Base-by-base conservation (phyloP, 2,113 vertebrate genomes). In the Crotalus viridis region DNA sequence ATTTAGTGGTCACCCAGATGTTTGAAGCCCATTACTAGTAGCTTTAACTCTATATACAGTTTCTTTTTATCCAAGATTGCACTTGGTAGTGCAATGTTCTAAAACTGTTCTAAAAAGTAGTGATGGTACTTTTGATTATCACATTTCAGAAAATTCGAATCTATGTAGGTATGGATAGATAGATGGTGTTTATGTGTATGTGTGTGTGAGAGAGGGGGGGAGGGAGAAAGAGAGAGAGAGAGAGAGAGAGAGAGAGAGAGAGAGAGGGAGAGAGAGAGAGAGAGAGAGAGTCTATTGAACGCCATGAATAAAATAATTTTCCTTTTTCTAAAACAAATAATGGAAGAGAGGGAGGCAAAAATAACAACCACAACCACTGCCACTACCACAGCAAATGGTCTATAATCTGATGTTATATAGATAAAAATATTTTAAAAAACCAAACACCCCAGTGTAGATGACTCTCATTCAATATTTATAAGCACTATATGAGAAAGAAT, bases 61-160 rank as follows among this genome's bases (percentile, higher is more conserved):
- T 15, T 33, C 9, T 59, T 33, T 91, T 95, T 7, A 86, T 64
- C 13, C 85, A 94, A 55, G 89, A 51, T 5, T 19, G 64, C 4
- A 69, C 13, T 69, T 5, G n/a, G 13, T 69, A 69, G 28, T 69
- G n/a, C 64, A 46, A 46, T 46, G 46, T 46, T 46, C 64, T 33
- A 74, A 74, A 74, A 15, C 64, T 74, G n/a, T 74, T 33, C n/a
- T 74, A 74, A 74, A 33, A 74, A 33, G 13, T 74, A 33, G 15
- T 17, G 28, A 74, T 33, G 64, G 61, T n/a, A n/a, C 4, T n/a
- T 22, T 0, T 93, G 57, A 61, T 61, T 24, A 28, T 93, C 26
- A 52, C 64, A 22, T 39, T 10, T 85, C 55, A 59, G 39, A 89
- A 46, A 64, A 87, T 51, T 59, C 93, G 64, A 96, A 94, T 64